phyloP scores from a whole-genome alignment of 2,888 invertebrate species.

The Scaptomyza flava region DNA sequence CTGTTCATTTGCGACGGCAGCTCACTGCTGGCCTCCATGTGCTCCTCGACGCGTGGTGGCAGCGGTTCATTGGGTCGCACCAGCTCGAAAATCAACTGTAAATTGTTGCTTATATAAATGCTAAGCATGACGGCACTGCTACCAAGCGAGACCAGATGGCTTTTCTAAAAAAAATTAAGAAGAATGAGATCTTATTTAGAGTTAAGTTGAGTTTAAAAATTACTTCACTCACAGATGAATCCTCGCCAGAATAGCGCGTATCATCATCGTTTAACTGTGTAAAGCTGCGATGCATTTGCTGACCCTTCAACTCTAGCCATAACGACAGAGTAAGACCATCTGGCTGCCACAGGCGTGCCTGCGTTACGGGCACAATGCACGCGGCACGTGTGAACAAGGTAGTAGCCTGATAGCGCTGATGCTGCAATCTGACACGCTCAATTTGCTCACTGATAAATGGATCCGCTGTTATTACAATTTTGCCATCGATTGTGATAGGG shows the following conservation, averaged over 20 bases:
- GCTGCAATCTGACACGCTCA: constrained; percentile 81
- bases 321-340: constrained; percentile 82
- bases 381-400: constrained; percentile 82
- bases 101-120: constrained; percentile 80
- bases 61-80: constrained; percentile 80
- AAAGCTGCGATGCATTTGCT: constrained; percentile 70
- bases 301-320: constrained; percentile 82
- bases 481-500: constrained; percentile 81
- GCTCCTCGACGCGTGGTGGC: constrained; percentile 62
- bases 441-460: constrained; percentile 76
- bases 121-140: constrained; percentile 83
- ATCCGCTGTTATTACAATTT: constrained; percentile 78
- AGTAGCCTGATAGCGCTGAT: constrained; percentile 75
- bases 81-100: constrained; percentile 81
- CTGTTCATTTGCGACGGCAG: constrained; percentile 23
- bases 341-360: constrained; percentile 80
- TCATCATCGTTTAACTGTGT: constrained; percentile 81
- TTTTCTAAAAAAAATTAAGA: constrained; percentile 61
- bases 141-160: constrained; percentile 83
- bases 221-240: constrained; percentile 64
- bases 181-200: neutral
- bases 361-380: constrained; percentile 82
- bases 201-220: neutral
- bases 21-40: constrained; percentile 45
- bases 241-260: constrained; percentile 75